Evolutionary conservation across 2,888 invertebrate genomes (phyloP).

Genomic region (Cyclophora punctaria): DNA sequence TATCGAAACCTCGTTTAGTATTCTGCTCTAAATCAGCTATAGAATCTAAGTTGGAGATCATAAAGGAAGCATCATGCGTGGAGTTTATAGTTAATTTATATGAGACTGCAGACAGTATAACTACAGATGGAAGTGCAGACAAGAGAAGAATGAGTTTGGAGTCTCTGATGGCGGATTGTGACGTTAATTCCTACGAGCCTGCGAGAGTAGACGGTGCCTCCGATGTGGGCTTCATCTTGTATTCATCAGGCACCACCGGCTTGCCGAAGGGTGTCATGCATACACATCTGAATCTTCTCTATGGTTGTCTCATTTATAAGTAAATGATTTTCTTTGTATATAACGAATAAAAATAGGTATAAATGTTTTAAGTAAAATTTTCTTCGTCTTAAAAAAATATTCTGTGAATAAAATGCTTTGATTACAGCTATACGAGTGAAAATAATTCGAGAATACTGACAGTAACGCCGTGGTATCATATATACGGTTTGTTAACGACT

Average conservation of each 20-base stretch:
- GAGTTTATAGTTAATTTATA: slow-evolving; percentile 58
- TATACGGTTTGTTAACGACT: slow-evolving; percentile 61
- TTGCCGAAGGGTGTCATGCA: slow-evolving; percentile 84
- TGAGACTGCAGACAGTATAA: slow-evolving; percentile 11
- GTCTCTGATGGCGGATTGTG: slow-evolving; percentile 11
- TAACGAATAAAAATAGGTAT: neutral
- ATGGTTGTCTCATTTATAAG: slow-evolving; percentile 29
- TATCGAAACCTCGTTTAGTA: slow-evolving; percentile 78
- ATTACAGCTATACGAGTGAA: neutral
- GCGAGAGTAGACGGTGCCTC: slow-evolving; percentile 17
- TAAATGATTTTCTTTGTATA: slow-evolving; percentile 1
- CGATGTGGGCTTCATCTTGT: slow-evolving; percentile 48
- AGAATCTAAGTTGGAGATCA: slow-evolving; percentile 17
- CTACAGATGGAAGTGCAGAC: neutral
- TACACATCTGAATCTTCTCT: slow-evolving; percentile 61
- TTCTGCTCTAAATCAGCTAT: slow-evolving; percentile 66
- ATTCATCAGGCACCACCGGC: slow-evolving; percentile 82
- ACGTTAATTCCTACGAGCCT: slow-evolving; percentile 16
- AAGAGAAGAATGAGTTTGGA: slow-evolving; percentile 11
- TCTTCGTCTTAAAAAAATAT: too few species aligned
- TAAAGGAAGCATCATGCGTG: slow-evolving; percentile 26
- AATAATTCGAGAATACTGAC: slow-evolving; percentile 7
- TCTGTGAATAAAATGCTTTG: too few species aligned
- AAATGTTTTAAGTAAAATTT: neutral
- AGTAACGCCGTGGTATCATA: slow-evolving; percentile 34